Evolutionary conservation across 1,140 invertebrate genomes (phyloP).

Genomic region (Cepaea nemoralis): DNA sequence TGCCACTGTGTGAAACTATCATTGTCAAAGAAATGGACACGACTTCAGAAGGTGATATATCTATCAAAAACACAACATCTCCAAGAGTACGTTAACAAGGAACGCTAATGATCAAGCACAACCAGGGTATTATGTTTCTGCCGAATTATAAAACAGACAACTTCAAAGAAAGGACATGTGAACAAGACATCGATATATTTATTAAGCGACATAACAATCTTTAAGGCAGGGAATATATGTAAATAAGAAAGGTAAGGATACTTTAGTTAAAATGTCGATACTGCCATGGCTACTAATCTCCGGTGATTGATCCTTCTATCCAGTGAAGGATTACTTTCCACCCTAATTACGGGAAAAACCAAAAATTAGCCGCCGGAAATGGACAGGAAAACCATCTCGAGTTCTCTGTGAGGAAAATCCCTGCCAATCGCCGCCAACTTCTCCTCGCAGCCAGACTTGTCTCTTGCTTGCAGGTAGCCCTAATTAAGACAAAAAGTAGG

Average conservation of each 20-base stretch:
- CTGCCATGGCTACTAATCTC: slow-evolving; percentile 6
- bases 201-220: not conserved
- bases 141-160: not conserved
- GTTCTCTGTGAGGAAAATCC: not conserved
- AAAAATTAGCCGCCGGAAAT: not conserved
- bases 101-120: too few relatives aligned
- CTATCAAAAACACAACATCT: too few relatives aligned
- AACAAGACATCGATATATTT: not conserved
- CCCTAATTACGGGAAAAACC: not conserved
- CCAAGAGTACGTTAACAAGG: not conserved
- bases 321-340: slow-evolving; percentile 16
- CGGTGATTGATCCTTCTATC: slow-evolving; percentile 15
- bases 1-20: too few relatives aligned
- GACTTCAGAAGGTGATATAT: too few relatives aligned
- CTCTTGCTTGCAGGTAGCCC: not conserved
- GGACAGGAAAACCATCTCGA: not conserved
- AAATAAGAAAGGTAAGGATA: not conserved
- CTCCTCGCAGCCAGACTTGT: not conserved
- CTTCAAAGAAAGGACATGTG: not conserved
- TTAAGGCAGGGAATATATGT: not conserved
- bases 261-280: slow-evolving; percentile 10
- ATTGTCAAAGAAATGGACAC: too few relatives aligned
- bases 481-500: slow-evolving; percentile 1
- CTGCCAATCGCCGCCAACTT: slow-evolving; percentile 6
- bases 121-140: not conserved